Base-by-base conservation (phyloP, 2,888 invertebrate genomes). In the Panzeria rudis region DNA sequence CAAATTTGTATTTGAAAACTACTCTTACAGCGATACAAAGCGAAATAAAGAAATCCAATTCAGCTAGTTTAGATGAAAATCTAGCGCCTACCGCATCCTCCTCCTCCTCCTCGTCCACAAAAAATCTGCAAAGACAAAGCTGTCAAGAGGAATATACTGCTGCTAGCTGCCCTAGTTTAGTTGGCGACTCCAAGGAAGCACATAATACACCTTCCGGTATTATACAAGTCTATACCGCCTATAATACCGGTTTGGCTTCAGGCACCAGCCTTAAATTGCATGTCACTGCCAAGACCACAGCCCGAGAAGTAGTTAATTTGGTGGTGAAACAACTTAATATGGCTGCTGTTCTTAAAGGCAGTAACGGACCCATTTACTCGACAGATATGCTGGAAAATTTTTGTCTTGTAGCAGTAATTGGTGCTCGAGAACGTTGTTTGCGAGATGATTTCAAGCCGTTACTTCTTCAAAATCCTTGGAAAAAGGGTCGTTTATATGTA, bases 311-410 rank as follows among this genome's bases (percentile, higher is more conserved):
- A 73, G 97, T 99, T 86, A 97, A 98, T 93, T 94, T 99, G 86
- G 98, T 99, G 25, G 97, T 99, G 73, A 97, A 98, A 91, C 98
- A 99, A 92, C 94, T 99, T 56, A 98, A 98, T 91, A 97, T 97
- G 96, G 97, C 98, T 15, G 97, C 97, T 72, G 95, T 97, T 20
- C 93, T 97, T 23, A 98, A 97, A 92, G 96, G 97, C 61, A 96
- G 96, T 91, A 95, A 96, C 54, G 97, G 97, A 0, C 98, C 98
- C 0, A 96, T 97, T 54, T 97, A 97, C 90, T 95, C 96, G 0
- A 95, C 96, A 2, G 97, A 97, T 73, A 96, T 97, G 91, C 93
- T 98, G 83, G 95, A 95, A 84, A 97, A 97, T 91, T 98, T 98
- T 92, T 98, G 98, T 91, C 94, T 99, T 61, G 98, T 98, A 3